Percentiles rank a stretch among this genome's conserved stretches.
These are phyloP conservation scores for Sitta europaea DNA, from an alignment of 2,113 vertebrate genomes.

Conservation along the genomic window DNA sequence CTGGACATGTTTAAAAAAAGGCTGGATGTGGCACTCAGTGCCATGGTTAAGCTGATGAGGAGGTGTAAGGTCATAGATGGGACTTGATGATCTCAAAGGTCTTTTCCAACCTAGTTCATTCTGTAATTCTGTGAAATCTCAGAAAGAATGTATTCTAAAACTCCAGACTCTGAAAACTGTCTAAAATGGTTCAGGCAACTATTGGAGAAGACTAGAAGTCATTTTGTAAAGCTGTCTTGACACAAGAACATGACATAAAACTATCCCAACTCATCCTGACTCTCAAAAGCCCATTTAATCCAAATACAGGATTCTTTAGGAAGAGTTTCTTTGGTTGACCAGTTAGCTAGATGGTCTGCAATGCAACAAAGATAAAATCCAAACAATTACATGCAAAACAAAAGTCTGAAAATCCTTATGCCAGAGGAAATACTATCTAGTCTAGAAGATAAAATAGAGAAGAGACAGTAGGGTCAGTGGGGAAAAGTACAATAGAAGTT, in stretches of 20 bases:
- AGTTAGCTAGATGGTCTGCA: neutral
- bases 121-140: neutral
- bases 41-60: neutral
- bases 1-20: neutral
- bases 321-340: neutral
- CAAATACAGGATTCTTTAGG: neutral
- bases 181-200: neutral
- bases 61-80: neutral
- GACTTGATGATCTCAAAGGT: neutral
- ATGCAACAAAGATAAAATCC: neutral
- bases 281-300: neutral
- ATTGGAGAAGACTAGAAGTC: neutral
- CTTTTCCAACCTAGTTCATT: neutral
- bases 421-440: neutral
- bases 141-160: neutral
- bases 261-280: neutral
- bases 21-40: accelerated
- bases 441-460: neutral
- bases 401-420: neutral
- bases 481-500: neutral
- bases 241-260: neutral
- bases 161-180: neutral
- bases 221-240: neutral
- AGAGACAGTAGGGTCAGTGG: neutral
- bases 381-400: neutral